Evolutionary conservation across 2,113 vertebrate genomes (phyloP), one percentile per base, ranked within the genome.

Genomic region (Nerophis lumbriciformis): DNA sequence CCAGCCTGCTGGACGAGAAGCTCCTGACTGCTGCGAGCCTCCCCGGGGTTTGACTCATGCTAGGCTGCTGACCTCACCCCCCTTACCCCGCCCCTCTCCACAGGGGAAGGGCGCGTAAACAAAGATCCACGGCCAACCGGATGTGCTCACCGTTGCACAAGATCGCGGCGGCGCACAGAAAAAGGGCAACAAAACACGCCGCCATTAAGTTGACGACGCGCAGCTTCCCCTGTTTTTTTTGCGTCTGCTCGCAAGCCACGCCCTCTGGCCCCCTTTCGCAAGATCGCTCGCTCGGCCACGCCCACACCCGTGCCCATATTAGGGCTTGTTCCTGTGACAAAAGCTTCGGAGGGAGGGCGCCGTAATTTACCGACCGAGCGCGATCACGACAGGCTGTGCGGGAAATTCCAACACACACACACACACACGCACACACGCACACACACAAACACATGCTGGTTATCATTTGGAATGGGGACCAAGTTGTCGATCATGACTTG

Each of bases 231-330:
- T 42, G 1, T 19, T 19, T 19, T 19, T 28, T 28, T 28, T 28
- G 28, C 67, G 57, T 59, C 55, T 38, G n/a, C 65, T 44, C 60
- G 13, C 49, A 8, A 21, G n/a, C 49, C 19, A 15, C 48, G 4
- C 53, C 58, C 62, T 45, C 6, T 5, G 57, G 16, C n/a, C 48
- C 63, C 21, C 52, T 36, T 5, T 75, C 45, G 48, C 68, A 63
- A 70, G 54, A 75, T 65, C 15, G 5, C 2, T 79, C 10, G 2
- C 10, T 11, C 42, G 55, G 83, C 83, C 88, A 84, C 91, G 71
- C 90, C 91, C 14, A 88, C 88, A 90, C 89, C 91, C 89, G 48
- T 79, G 78, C 63, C 91, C 91, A 88, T 83, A 90, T 62, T 85
- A 74, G 90, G 91, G 6, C 55, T 0, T 8, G 28, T 85, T 88